phyloP scores from a whole-genome alignment of 2,113 vertebrate species.

The Clarias macrocephalus region DNA sequence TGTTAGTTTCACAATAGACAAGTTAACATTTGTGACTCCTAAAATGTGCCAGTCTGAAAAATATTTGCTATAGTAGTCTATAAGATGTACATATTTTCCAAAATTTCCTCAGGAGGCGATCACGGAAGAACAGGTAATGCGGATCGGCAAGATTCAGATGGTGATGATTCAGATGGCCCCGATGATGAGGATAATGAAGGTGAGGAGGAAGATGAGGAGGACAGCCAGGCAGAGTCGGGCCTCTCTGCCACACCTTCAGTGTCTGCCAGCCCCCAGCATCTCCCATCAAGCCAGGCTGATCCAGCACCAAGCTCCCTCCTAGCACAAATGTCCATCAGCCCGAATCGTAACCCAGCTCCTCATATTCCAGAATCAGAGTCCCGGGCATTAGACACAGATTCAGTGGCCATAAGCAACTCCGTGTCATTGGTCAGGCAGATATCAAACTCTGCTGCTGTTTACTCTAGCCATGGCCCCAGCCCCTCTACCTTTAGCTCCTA shows the following conservation, averaged over 20 bases:
- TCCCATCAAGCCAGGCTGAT: slow-evolving; percentile 78
- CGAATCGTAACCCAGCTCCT: slow-evolving; percentile 44
- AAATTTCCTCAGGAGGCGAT: slow-evolving; percentile 75
- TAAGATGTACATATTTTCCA: not conserved
- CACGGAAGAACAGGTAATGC: slow-evolving; percentile 76
- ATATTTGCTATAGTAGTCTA: not conserved
- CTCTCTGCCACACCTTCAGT: slow-evolving; percentile 91
- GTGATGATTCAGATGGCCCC: slow-evolving; percentile 87
- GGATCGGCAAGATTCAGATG: slow-evolving; percentile 86
- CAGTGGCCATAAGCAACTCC: slow-evolving; percentile 58
- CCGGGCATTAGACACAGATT: slow-evolving; percentile 43
- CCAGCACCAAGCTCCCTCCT: slow-evolving; percentile 83
- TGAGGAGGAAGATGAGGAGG: slow-evolving; percentile 95
- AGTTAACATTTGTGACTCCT: not conserved
- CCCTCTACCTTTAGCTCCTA: slow-evolving; percentile 52
- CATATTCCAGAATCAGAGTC: slow-evolving; percentile 51
- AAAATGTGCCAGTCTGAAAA: not conserved
- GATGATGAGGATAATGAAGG: slow-evolving; percentile 92
- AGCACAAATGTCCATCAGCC: slow-evolving; percentile 89
- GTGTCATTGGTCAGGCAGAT: slow-evolving; percentile 78
- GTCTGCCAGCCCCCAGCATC: slow-evolving; percentile 89
- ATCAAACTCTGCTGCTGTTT: slow-evolving; percentile 68
- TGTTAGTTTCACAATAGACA: not conserved
- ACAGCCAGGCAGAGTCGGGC: slow-evolving; percentile 93
- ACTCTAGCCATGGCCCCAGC: slow-evolving; percentile 52